Percentiles rank a stretch among this genome's conserved stretches.
Evolutionary conservation across 92 coral and sea anemone genomes (phyloP).

Genomic region (Montipora capitata): DNA sequence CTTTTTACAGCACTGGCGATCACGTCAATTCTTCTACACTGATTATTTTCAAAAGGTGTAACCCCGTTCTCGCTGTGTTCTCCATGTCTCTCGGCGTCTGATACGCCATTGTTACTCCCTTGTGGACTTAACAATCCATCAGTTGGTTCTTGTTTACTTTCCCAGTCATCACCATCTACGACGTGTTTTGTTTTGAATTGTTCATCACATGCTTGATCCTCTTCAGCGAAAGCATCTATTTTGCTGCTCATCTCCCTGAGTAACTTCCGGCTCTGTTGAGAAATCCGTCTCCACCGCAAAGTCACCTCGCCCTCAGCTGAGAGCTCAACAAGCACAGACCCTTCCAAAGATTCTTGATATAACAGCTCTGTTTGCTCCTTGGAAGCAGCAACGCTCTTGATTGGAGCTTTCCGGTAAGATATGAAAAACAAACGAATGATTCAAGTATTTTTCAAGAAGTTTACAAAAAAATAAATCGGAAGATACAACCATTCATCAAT

Average conservation of each 20-base stretch:
- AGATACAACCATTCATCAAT: background rate
- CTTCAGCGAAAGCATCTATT: background rate
- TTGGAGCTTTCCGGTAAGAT: background rate
- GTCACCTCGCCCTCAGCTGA: constrained; percentile 26
- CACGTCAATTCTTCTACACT: background rate
- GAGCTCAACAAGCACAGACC: constrained; percentile 23
- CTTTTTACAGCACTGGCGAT: background rate
- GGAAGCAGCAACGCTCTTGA: background rate
- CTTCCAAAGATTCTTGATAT: constrained; percentile 31
- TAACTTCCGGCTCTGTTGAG: background rate
- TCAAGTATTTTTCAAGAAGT: background rate
- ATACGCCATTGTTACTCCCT: background rate
- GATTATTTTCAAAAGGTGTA: background rate
- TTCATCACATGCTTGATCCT: background rate
- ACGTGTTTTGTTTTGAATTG: background rate
- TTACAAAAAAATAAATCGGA: background rate
- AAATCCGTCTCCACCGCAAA: constrained; percentile 2
- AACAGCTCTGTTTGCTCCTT: background rate
- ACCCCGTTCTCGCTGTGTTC: background rate
- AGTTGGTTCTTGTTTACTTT: background rate
- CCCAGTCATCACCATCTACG: background rate
- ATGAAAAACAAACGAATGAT: background rate
- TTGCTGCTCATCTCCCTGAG: background rate
- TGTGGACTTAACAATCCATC: background rate
- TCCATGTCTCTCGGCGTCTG: background rate